Base-by-base conservation (phyloP, 2,113 vertebrate species). In the Balaeniceps rex region DNA sequence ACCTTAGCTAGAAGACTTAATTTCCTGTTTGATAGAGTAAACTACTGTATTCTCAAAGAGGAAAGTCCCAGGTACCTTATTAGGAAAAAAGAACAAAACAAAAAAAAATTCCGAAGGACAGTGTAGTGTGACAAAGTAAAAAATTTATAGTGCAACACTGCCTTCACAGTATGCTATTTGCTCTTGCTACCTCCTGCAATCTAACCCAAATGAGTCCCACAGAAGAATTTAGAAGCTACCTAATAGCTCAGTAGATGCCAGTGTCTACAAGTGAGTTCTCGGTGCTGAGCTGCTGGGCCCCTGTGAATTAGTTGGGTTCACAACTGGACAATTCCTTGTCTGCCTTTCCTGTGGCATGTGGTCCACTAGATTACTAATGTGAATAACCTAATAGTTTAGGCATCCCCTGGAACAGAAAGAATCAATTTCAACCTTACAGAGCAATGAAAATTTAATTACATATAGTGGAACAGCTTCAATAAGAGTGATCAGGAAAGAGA, bases 1-100 rank as follows among this genome's bases (percentile, higher is more conserved):
- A 88, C 92, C 60, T 87, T 65, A 74, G 70, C 29, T 81, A 61
- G 36, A 84, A 72, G 65, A 58, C 21, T 60, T 87, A 81, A 82
- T 96, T 94, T 97, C 93, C 95, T 91, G 77, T 81, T 87, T 92
- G 46, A 83, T 88, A 77, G 42, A 46, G 57, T 89, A 58, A 89
- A 42, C 33, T 70, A 34, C 10, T 24, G 36, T 66, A 12, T 71
- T 88, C 40, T 79, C 80, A 91, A 69, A 90, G 58, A 92, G 90
- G 44, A 93, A 96, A 91, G 23, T 72, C 71, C 36, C 52, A 91
- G 25, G 49, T 63, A 58, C 74, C 58, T 93, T 87, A 89, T 91
- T 61, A 79, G 71, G 84, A 91, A 63, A 72, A 91, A 70, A 66
- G 36, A 64, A 44, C 40, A 75, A 36, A 23, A 63, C 26, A 9